Percentiles rank a stretch among this genome's conserved stretches.
Evolutionary conservation across 2,113 vertebrate species (phyloP).

Genomic region (Heptranchias perlo): DNA sequence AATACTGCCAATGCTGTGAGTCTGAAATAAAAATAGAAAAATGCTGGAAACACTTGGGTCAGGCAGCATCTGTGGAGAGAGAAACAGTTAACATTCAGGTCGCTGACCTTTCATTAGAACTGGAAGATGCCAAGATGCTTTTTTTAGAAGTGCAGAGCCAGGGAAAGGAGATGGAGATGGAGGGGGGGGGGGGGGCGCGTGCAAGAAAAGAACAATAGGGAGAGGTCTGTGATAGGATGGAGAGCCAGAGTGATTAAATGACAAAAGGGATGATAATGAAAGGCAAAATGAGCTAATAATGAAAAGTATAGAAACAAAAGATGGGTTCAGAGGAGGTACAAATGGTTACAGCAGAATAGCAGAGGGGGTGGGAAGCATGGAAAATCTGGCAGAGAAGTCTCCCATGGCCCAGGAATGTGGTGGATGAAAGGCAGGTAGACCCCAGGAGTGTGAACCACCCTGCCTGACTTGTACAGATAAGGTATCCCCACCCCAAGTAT

Average conservation of each 20-base stretch:
- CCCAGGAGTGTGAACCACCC: background rate
- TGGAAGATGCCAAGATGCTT: background rate
- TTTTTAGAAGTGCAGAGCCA: background rate
- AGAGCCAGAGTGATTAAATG: background rate
- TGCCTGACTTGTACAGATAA: background rate
- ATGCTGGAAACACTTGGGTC: background rate
- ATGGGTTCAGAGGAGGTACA: background rate
- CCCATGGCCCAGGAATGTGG: background rate
- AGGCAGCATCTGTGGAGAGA: background rate
- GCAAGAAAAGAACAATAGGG: background rate
- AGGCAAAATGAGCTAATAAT: too few species aligned
- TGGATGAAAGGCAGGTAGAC: background rate
- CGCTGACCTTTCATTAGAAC: background rate
- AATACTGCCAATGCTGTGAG: background rate
- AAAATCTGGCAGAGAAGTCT: background rate
- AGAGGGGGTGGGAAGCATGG: background rate
- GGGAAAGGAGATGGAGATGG: too few species aligned
- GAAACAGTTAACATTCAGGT: too few species aligned
- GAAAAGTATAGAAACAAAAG: background rate
- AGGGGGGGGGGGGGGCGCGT: background rate
- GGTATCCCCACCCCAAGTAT: background rate
- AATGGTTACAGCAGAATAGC: background rate
- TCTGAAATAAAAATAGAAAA: background rate
- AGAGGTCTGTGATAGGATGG: background rate
- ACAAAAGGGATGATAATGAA: too few species aligned